phyloP scores from a whole-genome alignment of 1,140 invertebrate species.

The Brachionus manjavacas region DNA sequence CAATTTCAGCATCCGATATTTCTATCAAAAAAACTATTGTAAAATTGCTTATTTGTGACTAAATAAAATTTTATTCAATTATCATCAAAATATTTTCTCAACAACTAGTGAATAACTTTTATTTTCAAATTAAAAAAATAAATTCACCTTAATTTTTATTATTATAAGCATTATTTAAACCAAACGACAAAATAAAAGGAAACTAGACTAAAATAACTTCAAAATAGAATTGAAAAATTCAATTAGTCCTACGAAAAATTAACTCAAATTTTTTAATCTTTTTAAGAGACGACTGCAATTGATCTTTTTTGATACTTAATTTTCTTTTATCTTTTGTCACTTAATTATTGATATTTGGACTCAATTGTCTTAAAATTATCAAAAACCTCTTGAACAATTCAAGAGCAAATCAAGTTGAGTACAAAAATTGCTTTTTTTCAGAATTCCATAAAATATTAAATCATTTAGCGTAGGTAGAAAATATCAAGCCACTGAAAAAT shows the following conservation, averaged over 20 bases:
- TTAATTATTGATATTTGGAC: background rate
- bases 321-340: background rate
- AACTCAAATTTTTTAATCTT: too few relatives aligned
- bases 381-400: background rate
- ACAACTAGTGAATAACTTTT: too few relatives aligned
- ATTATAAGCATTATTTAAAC: too few relatives aligned
- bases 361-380: background rate
- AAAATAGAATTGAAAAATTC: background rate
- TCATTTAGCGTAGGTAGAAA: background rate
- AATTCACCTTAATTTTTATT: too few relatives aligned
- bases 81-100: background rate
- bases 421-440: background rate
- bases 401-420: background rate
- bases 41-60: too few relatives aligned
- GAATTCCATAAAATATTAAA: background rate
- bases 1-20: too few relatives aligned
- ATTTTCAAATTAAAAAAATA: too few relatives aligned
- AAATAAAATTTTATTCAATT: background rate
- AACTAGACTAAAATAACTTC: background rate
- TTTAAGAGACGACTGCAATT: too few relatives aligned
- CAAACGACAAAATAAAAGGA: background rate
- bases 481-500: background rate
- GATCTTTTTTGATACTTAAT: background rate
- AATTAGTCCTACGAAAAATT: too few relatives aligned
- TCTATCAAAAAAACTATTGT: too few relatives aligned